Conservation (phyloP, 2,113 vertebrate species). For the Hippocampus mohnikei region DNA sequence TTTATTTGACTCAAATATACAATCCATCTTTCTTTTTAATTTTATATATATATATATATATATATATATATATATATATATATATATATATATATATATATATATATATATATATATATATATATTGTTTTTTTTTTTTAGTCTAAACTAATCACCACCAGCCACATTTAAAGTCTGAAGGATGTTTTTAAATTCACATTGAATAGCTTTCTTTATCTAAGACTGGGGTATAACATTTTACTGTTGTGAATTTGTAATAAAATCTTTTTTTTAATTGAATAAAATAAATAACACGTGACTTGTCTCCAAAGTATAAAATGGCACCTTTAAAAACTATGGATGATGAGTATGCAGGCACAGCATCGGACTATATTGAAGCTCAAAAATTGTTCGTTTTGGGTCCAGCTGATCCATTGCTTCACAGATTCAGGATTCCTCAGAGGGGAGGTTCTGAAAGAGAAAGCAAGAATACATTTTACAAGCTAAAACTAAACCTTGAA, state of each 20-base stretch:
- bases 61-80: too few species aligned
- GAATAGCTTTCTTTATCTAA: neutral
- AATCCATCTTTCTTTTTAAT: neutral
- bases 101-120: too few species aligned
- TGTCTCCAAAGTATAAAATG: conserved; percentile 4
- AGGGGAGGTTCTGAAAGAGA: conserved; percentile 29
- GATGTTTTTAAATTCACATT: neutral
- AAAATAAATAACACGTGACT: conserved; percentile 1
- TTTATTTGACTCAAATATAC: neutral
- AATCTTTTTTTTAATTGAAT: neutral
- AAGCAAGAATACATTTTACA: neutral
- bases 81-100: too few species aligned
- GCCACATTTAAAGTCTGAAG: neutral
- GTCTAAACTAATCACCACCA: too few species aligned
- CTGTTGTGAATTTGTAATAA: neutral
- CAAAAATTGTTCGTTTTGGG: neutral
- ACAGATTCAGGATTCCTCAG: conserved; percentile 28
- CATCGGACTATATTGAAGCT: neutral
- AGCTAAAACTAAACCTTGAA: neutral
- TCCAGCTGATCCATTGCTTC: conserved; percentile 7
- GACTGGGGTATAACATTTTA: neutral
- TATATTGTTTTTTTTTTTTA: too few species aligned
- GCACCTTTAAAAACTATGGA: conserved; percentile 2
- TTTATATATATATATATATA: too few species aligned
- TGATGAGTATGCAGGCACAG: neutral